phyloP scores from a whole-genome alignment of 1,140 invertebrate species.

The Sminthurides bifidus region DNA sequence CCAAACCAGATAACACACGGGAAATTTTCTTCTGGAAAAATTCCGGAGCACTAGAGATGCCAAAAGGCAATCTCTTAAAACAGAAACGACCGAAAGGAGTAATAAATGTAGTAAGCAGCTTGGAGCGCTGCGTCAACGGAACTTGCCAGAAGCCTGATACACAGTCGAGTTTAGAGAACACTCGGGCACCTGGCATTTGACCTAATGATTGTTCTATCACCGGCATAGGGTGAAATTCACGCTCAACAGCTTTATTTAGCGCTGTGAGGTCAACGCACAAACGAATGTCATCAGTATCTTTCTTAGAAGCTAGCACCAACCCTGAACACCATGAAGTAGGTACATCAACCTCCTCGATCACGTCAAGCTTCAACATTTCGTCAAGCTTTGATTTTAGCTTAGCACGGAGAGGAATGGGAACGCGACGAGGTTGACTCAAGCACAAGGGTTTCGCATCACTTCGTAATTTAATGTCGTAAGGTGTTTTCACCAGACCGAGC shows the following conservation, averaged over 20 bases:
- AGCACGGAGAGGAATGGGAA: slow-evolving; percentile 13
- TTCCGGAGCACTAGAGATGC: slow-evolving; percentile 39
- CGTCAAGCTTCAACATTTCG: slow-evolving; percentile 20
- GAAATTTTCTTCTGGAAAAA: slow-evolving; percentile 43
- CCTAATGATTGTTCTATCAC: slow-evolving; percentile 15
- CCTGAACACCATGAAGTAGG: slow-evolving; percentile 31
- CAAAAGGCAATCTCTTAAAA: slow-evolving; percentile 37
- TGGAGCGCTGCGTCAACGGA: background rate
- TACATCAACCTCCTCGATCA: slow-evolving; percentile 34
- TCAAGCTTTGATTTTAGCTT: slow-evolving; percentile 25
- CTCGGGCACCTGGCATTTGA: slow-evolving; percentile 2
- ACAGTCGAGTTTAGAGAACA: slow-evolving; percentile 36
- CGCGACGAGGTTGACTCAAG: slow-evolving; percentile 7
- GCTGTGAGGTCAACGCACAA: slow-evolving; percentile 21
- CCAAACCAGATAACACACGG: slow-evolving; percentile 36
- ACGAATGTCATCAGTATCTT: slow-evolving; percentile 7
- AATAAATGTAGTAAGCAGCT: slow-evolving; percentile 33
- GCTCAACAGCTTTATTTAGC: slow-evolving; percentile 7
- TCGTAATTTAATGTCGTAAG: slow-evolving; percentile 9
- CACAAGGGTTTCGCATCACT: slow-evolving; percentile 11
- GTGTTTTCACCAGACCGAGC: background rate
- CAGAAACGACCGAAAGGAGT: slow-evolving; percentile 36
- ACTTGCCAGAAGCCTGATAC: slow-evolving; percentile 24
- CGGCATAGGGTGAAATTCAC: slow-evolving; percentile 15
- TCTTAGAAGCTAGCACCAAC: background rate